Conservation (phyloP, 2,113 vertebrate species). For the Pollachius pollachius region DNA sequence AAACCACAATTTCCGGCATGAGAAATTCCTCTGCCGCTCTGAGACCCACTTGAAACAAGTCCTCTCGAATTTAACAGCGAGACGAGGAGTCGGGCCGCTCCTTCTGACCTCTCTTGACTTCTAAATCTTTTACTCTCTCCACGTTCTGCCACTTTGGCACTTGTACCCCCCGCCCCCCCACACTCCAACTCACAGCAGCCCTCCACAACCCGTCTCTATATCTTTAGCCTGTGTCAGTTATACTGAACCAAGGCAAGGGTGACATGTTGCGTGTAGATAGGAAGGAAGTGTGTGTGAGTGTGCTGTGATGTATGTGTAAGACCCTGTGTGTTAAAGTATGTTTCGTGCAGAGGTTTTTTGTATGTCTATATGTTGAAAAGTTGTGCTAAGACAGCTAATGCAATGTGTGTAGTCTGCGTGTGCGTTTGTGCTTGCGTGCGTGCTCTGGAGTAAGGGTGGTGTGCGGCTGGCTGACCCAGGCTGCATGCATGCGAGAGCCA, state of each 20-base stretch:
- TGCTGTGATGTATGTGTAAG: background rate
- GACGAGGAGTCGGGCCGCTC: constrained; percentile 47
- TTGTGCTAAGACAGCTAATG: background rate
- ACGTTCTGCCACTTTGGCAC: constrained; percentile 42
- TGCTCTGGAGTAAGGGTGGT: constrained; percentile 17
- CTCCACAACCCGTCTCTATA: constrained; percentile 3
- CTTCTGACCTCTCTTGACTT: constrained; percentile 64
- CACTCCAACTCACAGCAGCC: background rate
- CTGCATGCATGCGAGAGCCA: constrained; percentile 55
- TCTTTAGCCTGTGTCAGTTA: constrained; percentile 47
- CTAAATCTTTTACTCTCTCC: constrained; percentile 53
- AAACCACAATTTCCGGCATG: constrained; percentile 53
- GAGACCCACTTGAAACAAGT: constrained; percentile 58
- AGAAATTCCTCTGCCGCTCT: constrained; percentile 42
- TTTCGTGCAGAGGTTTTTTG: no score
- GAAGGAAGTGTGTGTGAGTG: background rate
- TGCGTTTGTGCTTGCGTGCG: background rate
- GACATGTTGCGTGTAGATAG: constrained; percentile 21
- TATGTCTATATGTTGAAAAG: no score
- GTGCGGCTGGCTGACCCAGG: constrained; percentile 42
- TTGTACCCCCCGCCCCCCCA: background rate
- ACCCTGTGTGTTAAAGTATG: no score
- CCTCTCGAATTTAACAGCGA: constrained; percentile 53
- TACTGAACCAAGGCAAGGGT: constrained; percentile 28
- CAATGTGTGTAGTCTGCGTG: background rate